These are phyloP conservation scores for western clawed frog (Xenopus tropicalis) DNA, from an alignment of 2,113 vertebrate genomes.

Conservation along the genomic window DNA sequence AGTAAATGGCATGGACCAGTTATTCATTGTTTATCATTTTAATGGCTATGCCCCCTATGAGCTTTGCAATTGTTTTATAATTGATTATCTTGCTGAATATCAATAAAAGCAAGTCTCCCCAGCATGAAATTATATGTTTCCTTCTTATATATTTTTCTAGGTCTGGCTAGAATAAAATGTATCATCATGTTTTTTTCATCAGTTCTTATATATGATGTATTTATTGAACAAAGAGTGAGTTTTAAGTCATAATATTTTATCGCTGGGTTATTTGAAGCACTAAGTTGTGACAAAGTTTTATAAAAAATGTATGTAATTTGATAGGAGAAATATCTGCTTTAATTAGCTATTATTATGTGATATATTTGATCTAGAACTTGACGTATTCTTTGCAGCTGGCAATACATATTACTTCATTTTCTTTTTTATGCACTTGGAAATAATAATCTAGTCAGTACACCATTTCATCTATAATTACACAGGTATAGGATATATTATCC, in stretches of 20 bases:
- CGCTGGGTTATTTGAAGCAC: conserved; percentile 12
- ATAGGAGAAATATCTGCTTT: conserved; percentile 16
- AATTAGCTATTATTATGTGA: neutral
- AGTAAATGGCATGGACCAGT: neutral
- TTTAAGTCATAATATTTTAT: conserved; percentile 24
- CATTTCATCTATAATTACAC: neutral
- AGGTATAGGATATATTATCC: neutral
- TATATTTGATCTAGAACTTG: conserved; percentile 4
- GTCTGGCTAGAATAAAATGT: conserved; percentile 1
- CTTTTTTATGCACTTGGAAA: neutral
- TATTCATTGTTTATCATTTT: neutral
- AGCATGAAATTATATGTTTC: conserved; percentile 15
- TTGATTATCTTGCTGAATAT: neutral
- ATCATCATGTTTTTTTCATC: neutral
- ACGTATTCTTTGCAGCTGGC: conserved; percentile 8
- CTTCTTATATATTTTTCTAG: neutral
- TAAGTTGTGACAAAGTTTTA: conserved; percentile 1
- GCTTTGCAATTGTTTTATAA: conserved; percentile 4
- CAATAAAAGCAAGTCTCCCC: neutral
- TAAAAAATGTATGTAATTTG: neutral
- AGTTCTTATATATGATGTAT: conserved; percentile 21
- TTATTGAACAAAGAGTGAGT: conserved; percentile 1
- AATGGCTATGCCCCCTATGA: neutral
- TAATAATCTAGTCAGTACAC: neutral
- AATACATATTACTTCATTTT: neutral